A percentile compares a stretch with the other conserved stretches of the same genome.
phyloP scores from a whole-genome alignment of 1,140 invertebrate genomes.

The Pogonomyrmex californicus region DNA sequence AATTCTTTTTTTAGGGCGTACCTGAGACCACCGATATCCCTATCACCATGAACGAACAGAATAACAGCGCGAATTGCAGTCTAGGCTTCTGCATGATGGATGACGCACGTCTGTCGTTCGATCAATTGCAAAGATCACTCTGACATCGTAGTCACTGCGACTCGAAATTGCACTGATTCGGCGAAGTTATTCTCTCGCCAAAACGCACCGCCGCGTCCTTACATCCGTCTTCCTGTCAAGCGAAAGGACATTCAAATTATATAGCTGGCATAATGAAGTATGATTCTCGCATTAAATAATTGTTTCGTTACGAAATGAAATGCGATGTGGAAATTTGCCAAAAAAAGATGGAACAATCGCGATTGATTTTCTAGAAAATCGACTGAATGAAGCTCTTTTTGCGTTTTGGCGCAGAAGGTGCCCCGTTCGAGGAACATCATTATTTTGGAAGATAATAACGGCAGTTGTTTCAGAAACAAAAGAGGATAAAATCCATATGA shows the following conservation, averaged over 20 bases:
- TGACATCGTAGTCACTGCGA: conserved; percentile 31
- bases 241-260: conserved; percentile 8
- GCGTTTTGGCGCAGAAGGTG: background rate
- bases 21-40: conserved; percentile 35
- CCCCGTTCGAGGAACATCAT: conserved; percentile 5
- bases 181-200: conserved; percentile 35
- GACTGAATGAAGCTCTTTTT: background rate
- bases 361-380: conserved; percentile 7
- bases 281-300: background rate
- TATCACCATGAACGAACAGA: background rate
- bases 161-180: conserved; percentile 33
- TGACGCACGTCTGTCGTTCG: conserved; percentile 18
- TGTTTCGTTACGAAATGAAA: background rate
- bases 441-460: conserved; percentile 15
- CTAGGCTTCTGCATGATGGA: conserved; percentile 37
- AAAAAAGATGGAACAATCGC: background rate
- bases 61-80: conserved; percentile 39
- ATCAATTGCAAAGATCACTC: conserved; percentile 46
- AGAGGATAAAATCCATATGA: background rate
- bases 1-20: conserved; percentile 10
- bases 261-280: background rate
- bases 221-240: conserved; percentile 33
- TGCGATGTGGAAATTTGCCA: background rate
- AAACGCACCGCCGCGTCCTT: conserved; percentile 18
- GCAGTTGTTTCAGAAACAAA: background rate